Evolutionary conservation across 1,140 invertebrate species (phyloP).

Genomic region (Drosophila bipectinata): DNA sequence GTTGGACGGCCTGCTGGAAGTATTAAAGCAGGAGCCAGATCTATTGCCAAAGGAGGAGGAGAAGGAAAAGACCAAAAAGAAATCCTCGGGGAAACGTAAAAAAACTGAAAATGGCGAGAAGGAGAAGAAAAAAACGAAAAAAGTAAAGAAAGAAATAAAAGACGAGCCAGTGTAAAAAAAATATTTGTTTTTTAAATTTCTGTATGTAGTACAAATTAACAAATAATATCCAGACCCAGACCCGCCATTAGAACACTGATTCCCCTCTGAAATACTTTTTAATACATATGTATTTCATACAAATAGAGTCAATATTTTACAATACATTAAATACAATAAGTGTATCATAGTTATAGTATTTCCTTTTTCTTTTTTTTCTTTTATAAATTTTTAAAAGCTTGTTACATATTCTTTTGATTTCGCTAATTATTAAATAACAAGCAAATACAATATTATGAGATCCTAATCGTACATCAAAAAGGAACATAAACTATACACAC

Average conservation of each 20-base stretch:
- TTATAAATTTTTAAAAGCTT: conserved; percentile 77
- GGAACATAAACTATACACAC: conserved; percentile 58
- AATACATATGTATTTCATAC: conserved; percentile 81
- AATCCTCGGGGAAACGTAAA: conserved; percentile 43
- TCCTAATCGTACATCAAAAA: conserved; percentile 67
- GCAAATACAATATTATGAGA: conserved; percentile 65
- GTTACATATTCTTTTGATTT: conserved; percentile 67
- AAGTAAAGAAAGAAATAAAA: conserved; percentile 73
- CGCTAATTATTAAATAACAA: conserved; percentile 80
- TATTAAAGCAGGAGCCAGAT: conserved; percentile 50
- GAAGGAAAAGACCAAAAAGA: conserved; percentile 29
- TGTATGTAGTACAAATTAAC: conserved; percentile 49
- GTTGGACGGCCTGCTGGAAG: conserved; percentile 57
- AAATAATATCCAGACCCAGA: neutral
- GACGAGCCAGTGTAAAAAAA: conserved; percentile 57
- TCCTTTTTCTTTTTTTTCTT: conserved; percentile 32
- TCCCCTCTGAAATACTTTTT: conserved; percentile 31
- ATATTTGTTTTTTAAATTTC: conserved; percentile 12
- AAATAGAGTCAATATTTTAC: conserved; percentile 82
- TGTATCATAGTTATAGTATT: conserved; percentile 63
- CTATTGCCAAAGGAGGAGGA: conserved; percentile 25
- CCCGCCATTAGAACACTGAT: conserved; percentile 2
- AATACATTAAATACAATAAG: conserved; percentile 77
- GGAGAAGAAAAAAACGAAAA: conserved; percentile 45
- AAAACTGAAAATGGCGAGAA: conserved; percentile 17